Conservation (phyloP, 2,888 invertebrate species). For the Carterocephalus palaemon region DNA sequence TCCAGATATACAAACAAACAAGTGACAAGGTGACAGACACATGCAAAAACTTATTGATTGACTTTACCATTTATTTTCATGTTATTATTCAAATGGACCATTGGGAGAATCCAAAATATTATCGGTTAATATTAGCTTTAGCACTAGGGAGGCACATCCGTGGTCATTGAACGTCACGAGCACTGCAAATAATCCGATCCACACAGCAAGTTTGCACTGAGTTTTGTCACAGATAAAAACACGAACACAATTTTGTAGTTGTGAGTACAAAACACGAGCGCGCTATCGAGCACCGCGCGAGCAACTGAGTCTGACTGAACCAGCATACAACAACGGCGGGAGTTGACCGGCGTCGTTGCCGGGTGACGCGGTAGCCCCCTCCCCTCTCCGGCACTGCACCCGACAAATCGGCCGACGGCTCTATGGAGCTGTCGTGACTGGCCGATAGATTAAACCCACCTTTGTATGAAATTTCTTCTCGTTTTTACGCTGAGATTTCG, state of each 20-base stretch:
- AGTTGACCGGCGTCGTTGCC: conserved; percentile 35
- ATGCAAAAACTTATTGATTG: conserved; percentile 55
- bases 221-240: conserved; percentile 58
- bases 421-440: conserved; percentile 56
- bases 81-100: conserved; percentile 76
- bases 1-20: conserved; percentile 52
- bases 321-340: conserved; percentile 34
- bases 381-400: conserved; percentile 45
- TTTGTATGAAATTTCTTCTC: conserved; percentile 59
- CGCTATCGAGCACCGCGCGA: conserved; percentile 41
- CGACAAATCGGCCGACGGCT: conserved; percentile 57
- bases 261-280: conserved; percentile 36
- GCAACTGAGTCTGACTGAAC: conserved; percentile 47
- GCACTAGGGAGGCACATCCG: conserved; percentile 58
- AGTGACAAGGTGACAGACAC: conserved; percentile 53
- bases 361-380: conserved; percentile 49
- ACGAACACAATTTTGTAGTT: conserved; percentile 28
- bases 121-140: conserved; percentile 39
- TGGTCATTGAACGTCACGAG: conserved; percentile 57
- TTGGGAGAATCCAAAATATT: conserved; percentile 58
- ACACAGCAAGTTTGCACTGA: conserved; percentile 50
- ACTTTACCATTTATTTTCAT: conserved; percentile 77
- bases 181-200: conserved; percentile 69
- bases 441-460: conserved; percentile 54
- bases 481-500: conserved; percentile 52